Conservation (phyloP, 2,888 invertebrate genomes). For the Heliconius cydno region DNA sequence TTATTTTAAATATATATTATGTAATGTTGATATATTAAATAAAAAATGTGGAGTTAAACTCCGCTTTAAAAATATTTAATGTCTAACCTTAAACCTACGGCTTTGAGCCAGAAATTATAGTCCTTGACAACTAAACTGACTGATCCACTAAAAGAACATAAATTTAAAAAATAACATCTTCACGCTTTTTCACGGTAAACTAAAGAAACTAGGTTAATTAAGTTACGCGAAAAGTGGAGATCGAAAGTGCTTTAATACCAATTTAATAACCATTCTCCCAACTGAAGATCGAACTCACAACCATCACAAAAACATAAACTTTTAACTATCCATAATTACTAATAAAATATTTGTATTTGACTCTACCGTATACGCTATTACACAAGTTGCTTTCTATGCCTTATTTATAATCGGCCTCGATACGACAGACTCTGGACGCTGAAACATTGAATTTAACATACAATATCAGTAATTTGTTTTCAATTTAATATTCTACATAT, state of each 20-base stretch:
- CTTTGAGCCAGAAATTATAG: too few relatives aligned
- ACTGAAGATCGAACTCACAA: background rate
- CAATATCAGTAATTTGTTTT: constrained; percentile 38
- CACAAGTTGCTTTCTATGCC: background rate
- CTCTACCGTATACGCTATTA: background rate
- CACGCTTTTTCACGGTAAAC: too few relatives aligned
- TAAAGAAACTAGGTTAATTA: too few relatives aligned
- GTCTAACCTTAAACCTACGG: background rate
- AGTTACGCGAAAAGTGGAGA: too few relatives aligned
- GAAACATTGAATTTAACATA: constrained; percentile 36
- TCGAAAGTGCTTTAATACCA: background rate
- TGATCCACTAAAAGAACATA: too few relatives aligned
- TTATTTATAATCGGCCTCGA: background rate
- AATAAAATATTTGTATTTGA: background rate
- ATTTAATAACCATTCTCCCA: background rate
- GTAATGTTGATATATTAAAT: background rate
- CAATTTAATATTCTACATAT: constrained; percentile 29
- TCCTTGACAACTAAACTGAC: too few relatives aligned
- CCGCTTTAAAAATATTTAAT: too few relatives aligned
- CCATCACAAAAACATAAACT: background rate
- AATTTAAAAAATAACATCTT: too few relatives aligned
- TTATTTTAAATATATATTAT: background rate
- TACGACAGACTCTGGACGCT: background rate
- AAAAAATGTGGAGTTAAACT: background rate
- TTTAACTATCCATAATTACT: background rate